phyloP scores from a whole-genome alignment of 2,797 vertebrate species.

The Parotocinclus haroldoi region DNA sequence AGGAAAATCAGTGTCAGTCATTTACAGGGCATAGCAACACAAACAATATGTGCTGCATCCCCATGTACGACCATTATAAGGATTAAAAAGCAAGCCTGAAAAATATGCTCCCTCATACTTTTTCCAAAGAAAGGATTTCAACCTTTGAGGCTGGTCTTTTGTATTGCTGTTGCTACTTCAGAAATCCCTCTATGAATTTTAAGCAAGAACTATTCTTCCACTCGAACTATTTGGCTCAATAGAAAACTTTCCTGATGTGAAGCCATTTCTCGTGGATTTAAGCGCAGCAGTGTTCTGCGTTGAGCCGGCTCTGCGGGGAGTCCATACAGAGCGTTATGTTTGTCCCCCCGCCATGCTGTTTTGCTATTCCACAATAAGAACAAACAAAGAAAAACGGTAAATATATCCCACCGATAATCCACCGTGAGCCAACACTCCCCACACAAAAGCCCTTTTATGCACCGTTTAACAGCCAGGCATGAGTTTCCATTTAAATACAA shows the following conservation, averaged over 20 bases:
- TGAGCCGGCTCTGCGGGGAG: slow-evolving; percentile 5
- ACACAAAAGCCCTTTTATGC: slow-evolving; percentile 29
- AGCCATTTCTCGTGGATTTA: slow-evolving; percentile 11
- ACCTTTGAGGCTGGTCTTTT: too few relatives aligned
- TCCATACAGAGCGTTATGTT: slow-evolving; percentile 21
- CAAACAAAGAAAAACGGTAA: slow-evolving; percentile 30
- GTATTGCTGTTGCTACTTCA: not conserved
- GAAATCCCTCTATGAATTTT: slow-evolving; percentile 1
- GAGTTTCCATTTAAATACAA: slow-evolving; percentile 34
- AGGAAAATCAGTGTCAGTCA: too few relatives aligned
- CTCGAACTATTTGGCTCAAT: not conserved
- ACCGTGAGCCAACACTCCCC: slow-evolving; percentile 18
- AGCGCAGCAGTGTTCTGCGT: slow-evolving; percentile 5
- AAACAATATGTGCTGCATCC: too few relatives aligned
- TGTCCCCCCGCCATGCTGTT: slow-evolving; percentile 11
- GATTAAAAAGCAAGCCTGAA: too few relatives aligned
- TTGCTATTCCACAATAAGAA: slow-evolving; percentile 13
- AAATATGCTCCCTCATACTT: too few relatives aligned
- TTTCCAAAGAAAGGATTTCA: too few relatives aligned
- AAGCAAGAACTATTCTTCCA: slow-evolving; percentile 11
- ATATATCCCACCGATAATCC: slow-evolving; percentile 30
- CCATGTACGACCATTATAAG: too few relatives aligned
- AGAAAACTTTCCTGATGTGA: slow-evolving; percentile 3
- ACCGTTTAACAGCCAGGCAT: slow-evolving; percentile 33
- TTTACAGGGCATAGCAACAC: too few relatives aligned